Base-by-base conservation (phyloP, 2,888 invertebrate species). In the Aricia artaxerxes region DNA sequence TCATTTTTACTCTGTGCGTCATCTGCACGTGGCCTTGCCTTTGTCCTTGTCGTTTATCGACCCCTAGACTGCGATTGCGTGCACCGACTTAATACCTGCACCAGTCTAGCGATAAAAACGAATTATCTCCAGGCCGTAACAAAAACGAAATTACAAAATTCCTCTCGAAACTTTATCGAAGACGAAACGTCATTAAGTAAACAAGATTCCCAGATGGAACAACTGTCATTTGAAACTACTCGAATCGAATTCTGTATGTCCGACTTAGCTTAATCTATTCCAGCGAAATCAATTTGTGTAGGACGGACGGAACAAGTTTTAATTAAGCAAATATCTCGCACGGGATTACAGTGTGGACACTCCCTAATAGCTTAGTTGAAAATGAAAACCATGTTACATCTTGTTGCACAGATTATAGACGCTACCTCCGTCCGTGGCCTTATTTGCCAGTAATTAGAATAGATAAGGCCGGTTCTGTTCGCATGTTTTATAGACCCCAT, bases 291-390 rank as follows among this genome's bases (percentile, higher is more conserved):
- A 81, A 83, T 83, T 82, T 84, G 81, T 83, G 81, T 86, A 85
- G 81, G 84, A 83, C 85, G 85, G 84, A 87, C 86, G 81, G 89
- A 86, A 87, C 89, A 90, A 92, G 91, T 91, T 92, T 92, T 91
- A 91, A 92, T 92, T 91, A 91, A 90, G 90, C 89, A 90, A 91
- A 92, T 91, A 91, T 90, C 90, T 89, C 87, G 86, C 86, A 88
- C 87, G 86, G 84, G 86, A 86, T 87, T 86, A 87, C 86, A 84
- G 86, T 87, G 88, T 88, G 88, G 88, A 90, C 88, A 87, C 87
- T 87, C 86, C 86, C 86, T 89, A 88, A 88, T 87, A 87, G 86
- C 87, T 87, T 87, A 88, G 87, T 85, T 84, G 83, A 81, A 90
- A 88, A 87, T 86, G 86, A 86, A 87, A 86, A 80, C 79, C 81